phyloP scores from a whole-genome alignment of 2,797 vertebrate species.

The Bucorvus abyssinicus region DNA sequence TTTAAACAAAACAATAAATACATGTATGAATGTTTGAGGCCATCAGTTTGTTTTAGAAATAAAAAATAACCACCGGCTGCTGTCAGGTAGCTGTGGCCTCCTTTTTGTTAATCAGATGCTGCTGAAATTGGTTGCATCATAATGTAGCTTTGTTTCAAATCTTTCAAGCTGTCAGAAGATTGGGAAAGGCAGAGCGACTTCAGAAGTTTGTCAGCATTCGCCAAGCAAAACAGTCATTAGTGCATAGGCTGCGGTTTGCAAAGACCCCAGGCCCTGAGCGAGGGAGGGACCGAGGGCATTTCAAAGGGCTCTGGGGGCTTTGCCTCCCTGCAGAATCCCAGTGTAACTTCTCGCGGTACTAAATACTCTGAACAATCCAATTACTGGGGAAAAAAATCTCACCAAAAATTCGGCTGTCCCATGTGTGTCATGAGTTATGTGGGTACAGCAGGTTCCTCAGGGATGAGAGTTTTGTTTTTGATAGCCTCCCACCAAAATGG shows the following conservation, averaged over 20 bases:
- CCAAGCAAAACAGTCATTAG: constrained; percentile 49
- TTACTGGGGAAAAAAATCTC: background rate
- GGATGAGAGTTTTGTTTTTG: background rate
- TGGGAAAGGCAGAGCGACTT: background rate
- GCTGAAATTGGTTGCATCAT: constrained; percentile 58
- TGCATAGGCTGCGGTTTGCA: background rate
- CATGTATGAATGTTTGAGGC: constrained; percentile 39
- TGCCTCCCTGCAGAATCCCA: background rate
- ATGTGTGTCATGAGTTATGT: rapidly evolving
- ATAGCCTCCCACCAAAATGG: background rate
- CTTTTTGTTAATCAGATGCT: constrained; percentile 32
- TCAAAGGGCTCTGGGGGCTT: background rate
- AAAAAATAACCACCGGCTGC: constrained; percentile 22
- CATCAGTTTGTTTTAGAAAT: constrained; percentile 36
- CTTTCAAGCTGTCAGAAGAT: constrained; percentile 49
- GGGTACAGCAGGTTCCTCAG: background rate
- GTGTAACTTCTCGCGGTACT: background rate
- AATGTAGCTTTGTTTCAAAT: constrained; percentile 54
- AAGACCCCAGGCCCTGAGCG: background rate
- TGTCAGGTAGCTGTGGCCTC: constrained; percentile 47
- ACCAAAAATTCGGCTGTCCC: background rate
- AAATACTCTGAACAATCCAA: background rate
- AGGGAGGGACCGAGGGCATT: background rate
- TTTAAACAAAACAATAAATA: constrained; percentile 52
- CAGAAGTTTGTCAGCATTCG: constrained; percentile 28